Conservation (phyloP, 2,888 invertebrate species). For the Drosophila mimetica region DNA sequence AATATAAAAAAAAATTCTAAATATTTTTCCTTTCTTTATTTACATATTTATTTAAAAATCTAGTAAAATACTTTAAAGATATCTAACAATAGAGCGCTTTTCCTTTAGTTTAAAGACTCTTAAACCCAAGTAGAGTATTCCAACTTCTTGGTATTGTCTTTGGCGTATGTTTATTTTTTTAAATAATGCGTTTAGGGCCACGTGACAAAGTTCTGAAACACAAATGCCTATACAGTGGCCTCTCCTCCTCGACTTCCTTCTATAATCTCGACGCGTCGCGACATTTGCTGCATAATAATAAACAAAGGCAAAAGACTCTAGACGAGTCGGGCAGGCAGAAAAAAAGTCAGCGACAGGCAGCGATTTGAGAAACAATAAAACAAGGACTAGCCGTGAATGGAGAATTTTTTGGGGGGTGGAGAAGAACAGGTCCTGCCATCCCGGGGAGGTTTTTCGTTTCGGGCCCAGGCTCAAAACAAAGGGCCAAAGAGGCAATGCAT, state of each 20-base stretch:
- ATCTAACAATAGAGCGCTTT: too few species aligned
- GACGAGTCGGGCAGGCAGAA: slow-evolving; percentile 16
- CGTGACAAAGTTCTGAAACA: slow-evolving; percentile 44
- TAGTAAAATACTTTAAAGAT: too few species aligned
- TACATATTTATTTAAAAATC: too few species aligned
- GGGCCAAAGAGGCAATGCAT: slow-evolving; percentile 36
- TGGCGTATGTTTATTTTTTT: slow-evolving; percentile 27
- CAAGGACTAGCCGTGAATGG: slow-evolving; percentile 39
- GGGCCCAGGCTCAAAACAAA: slow-evolving; percentile 27
- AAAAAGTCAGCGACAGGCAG: slow-evolving; percentile 48
- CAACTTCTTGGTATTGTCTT: background rate
- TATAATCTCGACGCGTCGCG: slow-evolving; percentile 51
- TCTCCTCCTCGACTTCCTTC: slow-evolving; percentile 19
- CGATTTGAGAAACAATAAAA: slow-evolving; percentile 53
- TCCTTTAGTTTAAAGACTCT: background rate
- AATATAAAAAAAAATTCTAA: too few species aligned
- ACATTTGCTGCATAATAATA: slow-evolving; percentile 52
- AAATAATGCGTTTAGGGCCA: slow-evolving; percentile 40
- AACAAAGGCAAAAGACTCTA: slow-evolving; percentile 35
- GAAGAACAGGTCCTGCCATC: background rate
- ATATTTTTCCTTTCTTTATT: too few species aligned
- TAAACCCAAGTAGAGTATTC: slow-evolving; percentile 7
- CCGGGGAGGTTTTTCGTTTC: background rate
- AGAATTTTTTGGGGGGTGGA: background rate
- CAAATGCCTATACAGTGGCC: slow-evolving; percentile 28